Evolutionary conservation across 2,888 invertebrate genomes (phyloP).

Genomic region (Mactromeris polynyma): DNA sequence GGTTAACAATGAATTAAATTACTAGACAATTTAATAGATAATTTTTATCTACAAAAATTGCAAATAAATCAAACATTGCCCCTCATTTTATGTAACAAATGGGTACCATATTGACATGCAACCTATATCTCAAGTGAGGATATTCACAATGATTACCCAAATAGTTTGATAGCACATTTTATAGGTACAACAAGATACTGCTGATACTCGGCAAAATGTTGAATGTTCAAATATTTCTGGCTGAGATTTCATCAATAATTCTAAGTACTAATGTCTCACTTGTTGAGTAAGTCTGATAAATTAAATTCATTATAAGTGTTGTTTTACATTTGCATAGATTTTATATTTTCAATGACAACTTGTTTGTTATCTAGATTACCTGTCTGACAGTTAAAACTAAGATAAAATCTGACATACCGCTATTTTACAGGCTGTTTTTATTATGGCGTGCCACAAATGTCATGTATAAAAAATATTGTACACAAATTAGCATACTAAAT

Average conservation of each 20-base stretch:
- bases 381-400: not conserved
- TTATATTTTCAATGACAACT: not conserved
- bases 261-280: not conserved
- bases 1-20: too few species aligned
- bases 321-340: constrained; percentile 10
- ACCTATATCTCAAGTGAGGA: not conserved
- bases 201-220: not conserved
- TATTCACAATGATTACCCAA: not conserved
- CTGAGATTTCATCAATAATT: not conserved
- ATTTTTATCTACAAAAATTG: not conserved
- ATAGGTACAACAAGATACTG: not conserved
- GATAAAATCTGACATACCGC: constrained; percentile 10
- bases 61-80: not conserved
- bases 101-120: not conserved
- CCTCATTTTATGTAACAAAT: not conserved
- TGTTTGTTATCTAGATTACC: not conserved
- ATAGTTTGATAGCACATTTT: not conserved
- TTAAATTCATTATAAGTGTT: not conserved
- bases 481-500: constrained; percentile 22
- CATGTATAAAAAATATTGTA: constrained; percentile 1
- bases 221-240: not conserved
- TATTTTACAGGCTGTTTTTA: not conserved
- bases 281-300: not conserved
- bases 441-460: not conserved
- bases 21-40: not conserved